Conservation (phyloP, 2,113 vertebrate species). For the Pungitius pungitius region DNA sequence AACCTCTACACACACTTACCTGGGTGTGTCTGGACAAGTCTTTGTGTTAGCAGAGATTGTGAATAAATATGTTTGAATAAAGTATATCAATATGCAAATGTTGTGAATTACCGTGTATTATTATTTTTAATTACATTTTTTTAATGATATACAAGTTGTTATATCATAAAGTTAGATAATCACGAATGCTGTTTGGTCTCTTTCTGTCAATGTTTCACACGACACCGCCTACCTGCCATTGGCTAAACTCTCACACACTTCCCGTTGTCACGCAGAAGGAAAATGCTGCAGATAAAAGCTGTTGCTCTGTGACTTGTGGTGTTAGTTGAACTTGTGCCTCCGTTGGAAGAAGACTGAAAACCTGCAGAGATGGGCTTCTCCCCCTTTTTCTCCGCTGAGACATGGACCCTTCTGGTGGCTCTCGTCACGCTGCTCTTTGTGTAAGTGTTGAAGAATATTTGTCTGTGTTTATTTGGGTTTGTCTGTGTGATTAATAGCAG, state of each 20-base stretch:
- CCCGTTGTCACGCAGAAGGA: background rate
- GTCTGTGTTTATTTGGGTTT: slow-evolving; percentile 3
- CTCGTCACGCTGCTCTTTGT: slow-evolving; percentile 65
- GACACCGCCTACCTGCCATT: background rate
- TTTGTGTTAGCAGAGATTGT: background rate
- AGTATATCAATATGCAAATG: no score
- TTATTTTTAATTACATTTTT: background rate
- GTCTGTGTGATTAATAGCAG: background rate
- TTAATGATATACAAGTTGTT: background rate
- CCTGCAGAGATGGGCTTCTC: slow-evolving; percentile 41
- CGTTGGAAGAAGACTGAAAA: background rate
- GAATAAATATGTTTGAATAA: no score
- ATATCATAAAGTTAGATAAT: background rate
- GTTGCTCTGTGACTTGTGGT: accelerated
- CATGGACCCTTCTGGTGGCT: slow-evolving; percentile 69
- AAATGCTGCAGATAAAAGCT: slow-evolving; percentile 21
- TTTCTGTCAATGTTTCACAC: slow-evolving; percentile 24
- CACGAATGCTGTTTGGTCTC: background rate
- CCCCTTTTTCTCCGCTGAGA: slow-evolving; percentile 56
- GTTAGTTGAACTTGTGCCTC: background rate
- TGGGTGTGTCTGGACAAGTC: background rate
- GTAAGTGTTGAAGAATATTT: slow-evolving; percentile 44
- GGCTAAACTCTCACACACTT: slow-evolving; percentile 53
- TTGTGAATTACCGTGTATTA: no score
- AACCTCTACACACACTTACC: background rate